Evolutionary conservation across 2,797 vertebrate species (phyloP).

Genomic region (Enteromius unitaeniatus): DNA sequence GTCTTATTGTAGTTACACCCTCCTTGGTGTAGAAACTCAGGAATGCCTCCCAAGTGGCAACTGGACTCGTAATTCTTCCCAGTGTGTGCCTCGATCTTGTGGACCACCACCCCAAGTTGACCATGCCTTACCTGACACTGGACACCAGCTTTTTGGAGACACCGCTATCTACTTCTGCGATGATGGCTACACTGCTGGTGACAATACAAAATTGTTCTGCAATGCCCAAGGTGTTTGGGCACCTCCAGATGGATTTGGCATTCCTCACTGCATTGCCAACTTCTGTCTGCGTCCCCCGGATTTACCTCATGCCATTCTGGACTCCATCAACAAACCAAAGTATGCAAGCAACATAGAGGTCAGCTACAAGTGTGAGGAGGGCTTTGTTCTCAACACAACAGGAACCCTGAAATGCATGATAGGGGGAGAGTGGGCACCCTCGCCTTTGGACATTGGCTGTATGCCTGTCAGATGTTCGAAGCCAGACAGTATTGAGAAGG

Average conservation of each 20-base stretch:
- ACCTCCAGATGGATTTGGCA: slow-evolving; percentile 81
- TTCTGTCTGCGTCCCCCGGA: slow-evolving; percentile 90
- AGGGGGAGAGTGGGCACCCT: slow-evolving; percentile 91
- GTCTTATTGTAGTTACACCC: slow-evolving; percentile 82
- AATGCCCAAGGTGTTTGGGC: slow-evolving; percentile 91
- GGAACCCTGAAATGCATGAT: slow-evolving; percentile 88
- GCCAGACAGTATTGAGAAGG: slow-evolving; percentile 84
- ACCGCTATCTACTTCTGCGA: slow-evolving; percentile 92
- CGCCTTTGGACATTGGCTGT: slow-evolving; percentile 86
- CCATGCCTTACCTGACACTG: slow-evolving; percentile 89
- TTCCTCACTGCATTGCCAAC: slow-evolving; percentile 90
- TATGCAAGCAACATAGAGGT: slow-evolving; percentile 88
- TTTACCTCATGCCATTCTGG: slow-evolving; percentile 88
- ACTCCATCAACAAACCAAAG: slow-evolving; percentile 88
- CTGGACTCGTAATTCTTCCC: slow-evolving; percentile 87
- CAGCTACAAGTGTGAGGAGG: slow-evolving; percentile 95
- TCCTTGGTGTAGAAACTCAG: slow-evolving; percentile 86
- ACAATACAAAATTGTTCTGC: slow-evolving; percentile 91
- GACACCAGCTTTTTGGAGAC: slow-evolving; percentile 92
- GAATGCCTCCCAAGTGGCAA: slow-evolving; percentile 86
- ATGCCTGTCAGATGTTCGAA: slow-evolving; percentile 91
- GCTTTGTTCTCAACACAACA: slow-evolving; percentile 91
- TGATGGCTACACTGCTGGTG: slow-evolving; percentile 90
- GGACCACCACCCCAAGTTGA: slow-evolving; percentile 91
- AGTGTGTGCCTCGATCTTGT: slow-evolving; percentile 93